phyloP scores from a whole-genome alignment of 2,888 invertebrate species.

The Gastracanthus pulcherrimus region DNA sequence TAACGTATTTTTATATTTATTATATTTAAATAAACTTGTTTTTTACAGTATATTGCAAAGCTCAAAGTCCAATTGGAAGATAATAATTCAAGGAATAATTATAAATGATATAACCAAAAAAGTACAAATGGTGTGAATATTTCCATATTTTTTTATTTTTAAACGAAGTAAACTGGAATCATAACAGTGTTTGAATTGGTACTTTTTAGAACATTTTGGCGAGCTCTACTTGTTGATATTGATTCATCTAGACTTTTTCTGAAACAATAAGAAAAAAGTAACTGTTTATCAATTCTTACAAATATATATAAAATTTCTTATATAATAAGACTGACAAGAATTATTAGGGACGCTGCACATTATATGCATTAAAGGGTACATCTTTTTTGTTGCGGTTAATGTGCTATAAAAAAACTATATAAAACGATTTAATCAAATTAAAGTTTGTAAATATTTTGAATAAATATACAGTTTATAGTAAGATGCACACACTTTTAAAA shows the following conservation, averaged over 20 bases:
- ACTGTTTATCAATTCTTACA: not conserved
- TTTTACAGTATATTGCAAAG: constrained; percentile 74
- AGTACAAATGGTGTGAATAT: constrained; percentile 49
- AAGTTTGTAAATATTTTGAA: constrained; percentile 47
- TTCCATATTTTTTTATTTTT: constrained; percentile 52
- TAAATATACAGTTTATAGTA: constrained; percentile 32
- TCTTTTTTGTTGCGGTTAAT: not conserved
- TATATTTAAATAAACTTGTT: constrained; percentile 19
- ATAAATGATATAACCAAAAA: constrained; percentile 54
- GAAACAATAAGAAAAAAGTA: constrained; percentile 48
- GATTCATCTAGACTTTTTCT: constrained; percentile 49
- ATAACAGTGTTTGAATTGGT: constrained; percentile 32
- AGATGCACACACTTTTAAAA: not conserved
- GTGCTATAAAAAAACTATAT: not conserved
- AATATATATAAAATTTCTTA: constrained; percentile 25
- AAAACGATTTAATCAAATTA: not conserved
- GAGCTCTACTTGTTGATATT: constrained; percentile 54
- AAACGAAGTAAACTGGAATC: constrained; percentile 31
- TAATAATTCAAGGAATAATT: constrained; percentile 68
- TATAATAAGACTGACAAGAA: constrained; percentile 49
- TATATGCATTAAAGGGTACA: not conserved
- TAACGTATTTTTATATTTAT: constrained; percentile 33
- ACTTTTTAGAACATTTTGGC: constrained; percentile 53
- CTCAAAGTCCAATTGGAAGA: constrained; percentile 70
- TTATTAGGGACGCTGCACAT: not conserved